phyloP scores from a whole-genome alignment of 2,888 invertebrate species.

The Drosophila testacea region DNA sequence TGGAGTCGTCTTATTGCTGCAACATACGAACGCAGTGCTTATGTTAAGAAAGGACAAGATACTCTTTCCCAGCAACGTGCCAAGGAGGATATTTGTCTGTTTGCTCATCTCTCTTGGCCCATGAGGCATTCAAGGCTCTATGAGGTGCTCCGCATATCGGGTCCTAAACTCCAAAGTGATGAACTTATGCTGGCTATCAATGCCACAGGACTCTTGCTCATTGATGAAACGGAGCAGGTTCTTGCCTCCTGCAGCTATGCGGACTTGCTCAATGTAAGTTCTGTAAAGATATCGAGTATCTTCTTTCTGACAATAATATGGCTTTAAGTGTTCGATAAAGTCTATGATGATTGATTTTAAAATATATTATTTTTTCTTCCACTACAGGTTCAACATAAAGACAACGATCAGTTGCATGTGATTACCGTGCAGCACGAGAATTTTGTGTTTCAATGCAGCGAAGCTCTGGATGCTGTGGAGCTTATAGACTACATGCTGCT shows the following conservation, averaged over 20 bases:
- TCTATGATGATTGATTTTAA: no score
- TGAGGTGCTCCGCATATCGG: slow-evolving; percentile 93
- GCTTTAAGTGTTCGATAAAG: no score
- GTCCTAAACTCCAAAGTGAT: slow-evolving; percentile 88
- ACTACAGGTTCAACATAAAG: slow-evolving; percentile 87
- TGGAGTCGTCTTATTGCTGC: slow-evolving; percentile 91
- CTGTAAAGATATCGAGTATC: no score
- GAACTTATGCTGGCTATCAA: slow-evolving; percentile 97
- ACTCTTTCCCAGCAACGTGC: slow-evolving; percentile 89
- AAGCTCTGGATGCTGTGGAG: slow-evolving; percentile 93
- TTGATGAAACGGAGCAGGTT: slow-evolving; percentile 96
- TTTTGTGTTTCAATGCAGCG: slow-evolving; percentile 95
- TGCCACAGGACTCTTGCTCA: slow-evolving; percentile 96
- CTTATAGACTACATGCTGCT: slow-evolving; percentile 93
- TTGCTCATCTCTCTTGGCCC: slow-evolving; percentile 96
- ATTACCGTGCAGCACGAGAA: slow-evolving; percentile 95
- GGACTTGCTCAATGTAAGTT: slow-evolving; percentile 87
- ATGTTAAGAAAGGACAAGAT: slow-evolving; percentile 87
- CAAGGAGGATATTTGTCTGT: slow-evolving; percentile 96
- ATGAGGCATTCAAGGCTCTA: slow-evolving; percentile 97
- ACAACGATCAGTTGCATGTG: slow-evolving; percentile 90
- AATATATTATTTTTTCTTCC: no score
- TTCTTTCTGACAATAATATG: no score
- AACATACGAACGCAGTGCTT: slow-evolving; percentile 90
- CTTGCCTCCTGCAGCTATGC: slow-evolving; percentile 94